A percentile compares a stretch with the other conserved stretches of the same genome.
These are phyloP conservation scores for Pyrgus malvae DNA, from an alignment of 2,888 invertebrate species.

Conservation along the genomic window DNA sequence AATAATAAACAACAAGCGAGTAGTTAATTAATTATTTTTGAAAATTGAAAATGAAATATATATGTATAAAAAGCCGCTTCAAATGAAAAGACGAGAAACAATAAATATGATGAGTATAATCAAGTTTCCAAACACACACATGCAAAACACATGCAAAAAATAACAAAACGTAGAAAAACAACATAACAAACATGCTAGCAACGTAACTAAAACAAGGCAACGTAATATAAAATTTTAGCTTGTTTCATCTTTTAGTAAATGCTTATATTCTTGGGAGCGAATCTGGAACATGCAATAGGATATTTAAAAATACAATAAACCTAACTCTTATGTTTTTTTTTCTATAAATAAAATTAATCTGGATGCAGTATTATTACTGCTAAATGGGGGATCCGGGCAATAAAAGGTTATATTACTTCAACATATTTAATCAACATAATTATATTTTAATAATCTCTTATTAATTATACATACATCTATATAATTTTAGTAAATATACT, in stretches of 20 bases:
- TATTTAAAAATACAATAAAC: not conserved
- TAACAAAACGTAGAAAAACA: not conserved
- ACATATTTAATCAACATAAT: slow-evolving; percentile 24
- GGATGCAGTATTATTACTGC: too few relatives aligned
- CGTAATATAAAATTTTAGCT: too few relatives aligned
- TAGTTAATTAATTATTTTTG: too few relatives aligned
- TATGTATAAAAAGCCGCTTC: not conserved
- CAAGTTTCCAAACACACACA: not conserved
- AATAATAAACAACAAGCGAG: too few relatives aligned
- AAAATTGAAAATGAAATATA: too few relatives aligned
- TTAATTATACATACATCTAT: not conserved
- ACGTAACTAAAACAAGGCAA: too few relatives aligned
- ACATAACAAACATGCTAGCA: not conserved
- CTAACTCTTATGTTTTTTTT: too few relatives aligned
- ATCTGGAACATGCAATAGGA: slow-evolving; percentile 61
- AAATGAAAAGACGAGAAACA: slow-evolving; percentile 11
- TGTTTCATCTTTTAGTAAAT: slow-evolving; percentile 54
- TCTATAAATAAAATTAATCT: too few relatives aligned
- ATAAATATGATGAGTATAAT: slow-evolving; percentile 7
- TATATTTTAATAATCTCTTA: slow-evolving; percentile 23
- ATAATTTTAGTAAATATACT: slow-evolving; percentile 11
- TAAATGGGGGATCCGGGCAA: slow-evolving; percentile 17
- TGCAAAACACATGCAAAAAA: not conserved
- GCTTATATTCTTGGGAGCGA: slow-evolving; percentile 77
- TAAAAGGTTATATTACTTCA: slow-evolving; percentile 16